Base-by-base conservation (phyloP, 1,140 invertebrate genomes). In the Orchesella cincta region DNA sequence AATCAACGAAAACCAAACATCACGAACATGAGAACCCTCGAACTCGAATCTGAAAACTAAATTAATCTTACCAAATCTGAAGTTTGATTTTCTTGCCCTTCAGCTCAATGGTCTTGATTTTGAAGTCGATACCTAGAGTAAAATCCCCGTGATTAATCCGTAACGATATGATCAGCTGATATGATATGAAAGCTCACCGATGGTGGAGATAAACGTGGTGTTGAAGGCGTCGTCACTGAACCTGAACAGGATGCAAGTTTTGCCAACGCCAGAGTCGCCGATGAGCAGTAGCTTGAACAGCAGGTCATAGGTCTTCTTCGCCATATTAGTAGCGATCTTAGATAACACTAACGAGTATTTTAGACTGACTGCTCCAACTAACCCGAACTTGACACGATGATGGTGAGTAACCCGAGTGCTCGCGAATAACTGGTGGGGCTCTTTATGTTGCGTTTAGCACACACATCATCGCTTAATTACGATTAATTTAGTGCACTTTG, bases 151-250 rank as follows among this genome's bases (percentile, higher is more conserved):
- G 23, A 85, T 83, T 76, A 73, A 51, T 16, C 35, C 26, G 20
- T 39, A 73, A 20, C 23, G 76, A 76, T 18, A 54, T 36, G 20
- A 18, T 39, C 57, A 34, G 23, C 35, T 35, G 62, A 76, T 67
- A 36, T 18, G 18, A 23, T 71, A 8, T 62, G 12, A 74, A 20
- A 62, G 87, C 90, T 91, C 87, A 96, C 95, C 96, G 88, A 98
- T 98, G 57, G 96, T 98, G 74, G 95, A 97, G 85, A 99, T 98
- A 88, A 98, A 99, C 72, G 96, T 98, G 35, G 96, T 95, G 84
- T 97, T 98, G 87, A 98, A 99, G 76, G 96, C 95, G 89, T 98
- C 96, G 86, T 98, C 97, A 73, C 95, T 97, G 89, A 98, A 99
- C 87, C 97, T 91, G 86, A 98, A 98, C 77, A 99, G 88, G 85